These are phyloP conservation scores for Lepetodrilus schrolli DNA, from an alignment of 2,888 invertebrate species.

Conservation along the genomic window DNA sequence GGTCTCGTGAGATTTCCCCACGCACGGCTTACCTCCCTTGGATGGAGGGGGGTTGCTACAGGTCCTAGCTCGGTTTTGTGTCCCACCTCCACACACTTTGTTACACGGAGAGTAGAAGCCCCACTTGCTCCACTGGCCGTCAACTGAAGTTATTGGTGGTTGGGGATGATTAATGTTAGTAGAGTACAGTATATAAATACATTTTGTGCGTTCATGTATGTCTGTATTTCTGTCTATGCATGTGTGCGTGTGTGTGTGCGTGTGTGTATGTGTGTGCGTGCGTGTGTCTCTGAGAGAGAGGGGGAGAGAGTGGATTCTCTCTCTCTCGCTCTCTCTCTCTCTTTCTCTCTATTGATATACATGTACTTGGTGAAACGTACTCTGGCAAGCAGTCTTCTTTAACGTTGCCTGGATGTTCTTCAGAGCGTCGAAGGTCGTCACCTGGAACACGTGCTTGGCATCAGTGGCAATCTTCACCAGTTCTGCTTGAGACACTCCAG, in stretches of 20 bases:
- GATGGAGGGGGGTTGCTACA: conserved; percentile 63
- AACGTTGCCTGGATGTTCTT: conserved; percentile 47
- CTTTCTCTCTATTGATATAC: no score
- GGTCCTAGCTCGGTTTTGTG: conserved; percentile 54
- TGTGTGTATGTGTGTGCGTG: no score
- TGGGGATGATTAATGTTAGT: no score
- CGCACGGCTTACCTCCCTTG: conserved; percentile 58
- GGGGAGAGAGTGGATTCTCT: no score
- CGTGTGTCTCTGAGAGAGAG: no score
- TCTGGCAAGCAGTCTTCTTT: conserved; percentile 58
- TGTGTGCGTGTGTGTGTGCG: no score
- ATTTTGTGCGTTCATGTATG: no score
- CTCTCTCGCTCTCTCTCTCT: no score
- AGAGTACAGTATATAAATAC: no score
- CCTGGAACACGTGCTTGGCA: conserved; percentile 56
- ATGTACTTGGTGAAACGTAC: no score
- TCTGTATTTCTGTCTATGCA: no score
- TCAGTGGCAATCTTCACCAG: conserved; percentile 58
- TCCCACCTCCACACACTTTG: conserved; percentile 60
- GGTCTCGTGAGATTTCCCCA: conserved; percentile 48
- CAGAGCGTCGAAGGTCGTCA: conserved; percentile 57
- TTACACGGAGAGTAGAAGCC: conserved; percentile 61
- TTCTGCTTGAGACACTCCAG: conserved; percentile 50
- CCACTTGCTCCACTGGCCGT: conserved; percentile 59
- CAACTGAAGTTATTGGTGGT: no score